Evolutionary conservation across 2,888 invertebrate species (phyloP), one percentile per base, ranked within the genome.

Genomic region (Caenorhabditis panamensis): DNA sequence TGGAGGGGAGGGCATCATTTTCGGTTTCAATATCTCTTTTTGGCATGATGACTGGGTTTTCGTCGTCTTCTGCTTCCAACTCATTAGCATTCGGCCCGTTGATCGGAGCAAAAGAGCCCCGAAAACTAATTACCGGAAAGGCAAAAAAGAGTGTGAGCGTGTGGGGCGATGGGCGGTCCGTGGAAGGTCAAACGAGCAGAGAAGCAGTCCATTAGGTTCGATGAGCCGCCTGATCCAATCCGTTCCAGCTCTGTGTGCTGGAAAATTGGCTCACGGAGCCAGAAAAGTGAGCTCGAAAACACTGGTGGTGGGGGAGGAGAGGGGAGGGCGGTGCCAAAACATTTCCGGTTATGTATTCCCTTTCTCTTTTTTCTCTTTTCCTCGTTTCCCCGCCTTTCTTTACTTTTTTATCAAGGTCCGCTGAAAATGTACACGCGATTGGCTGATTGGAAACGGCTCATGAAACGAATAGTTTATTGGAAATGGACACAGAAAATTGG

Each of bases 301-400:
- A 41, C 36, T 36, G 59, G 54, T 6, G 31, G 9, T 9, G 31
- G 31, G 31, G 31, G 9, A 9, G 31, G 5, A 9, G 20, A n/a
- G n/a, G 20, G 44, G 11, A 22, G 41, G 36, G 36, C 36, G 41
- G 41, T 16, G 24, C 68, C 49, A 49, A 68, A 68, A 68, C 68
- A 59, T 59, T 68, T 68, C 68, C 68, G 68, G 68, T 68, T 68
- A 68, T 68, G 51, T 20, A 24, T 37, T 51, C 54, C 41, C 26
- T 2, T 28, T 51, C 26, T 18, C 37, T 20, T n/a, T 44, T 36
- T 24, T n/a, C 59, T n/a, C n/a, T n/a, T n/a, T n/a, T n/a, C n/a
- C n/a, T n/a, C n/a, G n/a, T n/a, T n/a, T n/a, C n/a, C n/a, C n/a
- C n/a, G n/a, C n/a, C n/a, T n/a, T n/a, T n/a, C n/a, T n/a, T n/a